phyloP scores from a whole-genome alignment of 2,888 invertebrate species.

The Caenorhabditis sulstoni region DNA sequence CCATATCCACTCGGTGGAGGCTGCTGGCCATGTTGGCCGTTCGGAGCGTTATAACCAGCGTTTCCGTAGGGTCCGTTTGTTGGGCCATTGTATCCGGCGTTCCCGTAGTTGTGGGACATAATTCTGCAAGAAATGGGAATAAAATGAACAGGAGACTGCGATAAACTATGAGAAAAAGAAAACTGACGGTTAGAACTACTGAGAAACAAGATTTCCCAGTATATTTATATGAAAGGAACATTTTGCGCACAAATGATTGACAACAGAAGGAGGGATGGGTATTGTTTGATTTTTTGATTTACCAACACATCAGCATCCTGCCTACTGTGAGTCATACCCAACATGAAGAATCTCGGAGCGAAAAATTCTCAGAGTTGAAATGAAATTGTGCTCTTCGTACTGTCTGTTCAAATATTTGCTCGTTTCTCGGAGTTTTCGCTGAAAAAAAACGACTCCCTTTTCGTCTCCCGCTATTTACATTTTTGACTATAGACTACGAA shows the following conservation, averaged over 20 bases:
- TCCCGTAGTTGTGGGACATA: conserved; percentile 57
- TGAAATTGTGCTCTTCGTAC: conserved; percentile 21
- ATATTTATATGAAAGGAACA: conserved; percentile 5
- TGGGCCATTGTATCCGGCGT: conserved; percentile 51
- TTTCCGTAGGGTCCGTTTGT: conserved; percentile 36
- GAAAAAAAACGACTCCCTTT: conserved; percentile 15
- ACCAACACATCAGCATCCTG: conserved; percentile 5
- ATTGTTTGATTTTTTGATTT: not conserved
- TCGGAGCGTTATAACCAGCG: conserved; percentile 46
- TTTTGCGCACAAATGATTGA: not conserved
- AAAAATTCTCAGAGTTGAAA: not conserved
- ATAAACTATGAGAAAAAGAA: not conserved
- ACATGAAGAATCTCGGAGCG: not conserved
- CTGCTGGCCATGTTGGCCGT: conserved; percentile 12
- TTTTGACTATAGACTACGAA: conserved; percentile 16
- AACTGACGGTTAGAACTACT: too few species aligned
- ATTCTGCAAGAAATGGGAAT: conserved; percentile 9
- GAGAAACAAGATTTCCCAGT: too few species aligned
- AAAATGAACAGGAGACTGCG: not conserved
- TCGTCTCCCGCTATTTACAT: conserved; percentile 18
- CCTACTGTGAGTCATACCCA: not conserved
- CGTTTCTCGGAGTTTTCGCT: conserved; percentile 13
- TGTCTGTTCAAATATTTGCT: conserved; percentile 55
- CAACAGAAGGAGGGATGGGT: not conserved
- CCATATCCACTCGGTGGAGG: conserved; percentile 20